These are phyloP conservation scores for Neodiprion pinetum DNA, from an alignment of 1,140 invertebrate species.

Conservation along the genomic window DNA sequence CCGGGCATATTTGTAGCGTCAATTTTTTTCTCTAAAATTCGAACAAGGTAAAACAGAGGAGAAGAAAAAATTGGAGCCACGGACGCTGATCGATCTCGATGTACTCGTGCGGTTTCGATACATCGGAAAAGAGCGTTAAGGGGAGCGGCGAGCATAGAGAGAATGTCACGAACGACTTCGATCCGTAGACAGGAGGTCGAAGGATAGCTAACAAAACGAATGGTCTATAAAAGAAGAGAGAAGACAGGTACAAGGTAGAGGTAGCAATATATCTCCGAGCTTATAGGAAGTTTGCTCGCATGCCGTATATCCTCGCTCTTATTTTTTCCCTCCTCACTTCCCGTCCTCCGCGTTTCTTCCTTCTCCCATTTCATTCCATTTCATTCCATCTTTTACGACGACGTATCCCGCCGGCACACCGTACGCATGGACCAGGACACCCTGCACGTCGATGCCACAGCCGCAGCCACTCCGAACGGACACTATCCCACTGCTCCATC, in stretches of 20 bases:
- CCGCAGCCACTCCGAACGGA: neutral
- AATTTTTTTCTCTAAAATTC: no score
- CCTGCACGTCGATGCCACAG: neutral
- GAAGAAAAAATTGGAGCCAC: neutral
- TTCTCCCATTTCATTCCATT: neutral
- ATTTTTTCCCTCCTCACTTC: neutral
- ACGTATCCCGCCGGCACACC: neutral
- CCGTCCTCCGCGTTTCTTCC: neutral
- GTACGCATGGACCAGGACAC: neutral
- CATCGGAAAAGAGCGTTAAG: no score
- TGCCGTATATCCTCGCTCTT: conserved; percentile 2
- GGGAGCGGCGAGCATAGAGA: neutral
- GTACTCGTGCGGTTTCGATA: neutral
- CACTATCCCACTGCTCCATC: no score
- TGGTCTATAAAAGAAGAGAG: conserved; percentile 12
- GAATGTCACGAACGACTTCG: conserved; percentile 1
- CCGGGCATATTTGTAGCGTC: no score
- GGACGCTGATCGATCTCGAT: neutral
- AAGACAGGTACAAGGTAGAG: conserved; percentile 12
- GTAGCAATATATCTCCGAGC: conserved; percentile 6
- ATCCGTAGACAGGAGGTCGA: neutral
- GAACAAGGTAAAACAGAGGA: no score
- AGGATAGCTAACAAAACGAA: neutral
- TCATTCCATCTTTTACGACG: neutral
- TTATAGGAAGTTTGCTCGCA: conserved; percentile 15